A percentile compares a stretch with the other conserved stretches of the same genome.
Conservation (phyloP, 1,140 invertebrate genomes). For the Lordiphosa mommai region DNA sequence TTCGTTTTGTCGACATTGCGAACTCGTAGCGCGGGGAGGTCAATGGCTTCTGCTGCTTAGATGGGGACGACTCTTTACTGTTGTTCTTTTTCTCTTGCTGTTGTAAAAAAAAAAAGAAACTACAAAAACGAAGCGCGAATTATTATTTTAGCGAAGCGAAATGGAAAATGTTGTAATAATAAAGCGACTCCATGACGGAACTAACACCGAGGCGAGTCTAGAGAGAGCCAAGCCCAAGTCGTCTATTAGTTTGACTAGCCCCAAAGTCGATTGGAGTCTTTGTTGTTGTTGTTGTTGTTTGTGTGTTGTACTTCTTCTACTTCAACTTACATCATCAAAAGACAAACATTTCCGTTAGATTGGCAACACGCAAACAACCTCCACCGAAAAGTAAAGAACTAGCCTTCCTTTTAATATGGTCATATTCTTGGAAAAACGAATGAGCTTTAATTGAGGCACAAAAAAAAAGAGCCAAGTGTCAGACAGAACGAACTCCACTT, state of each 20-base stretch:
- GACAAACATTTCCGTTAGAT: constrained; percentile 48
- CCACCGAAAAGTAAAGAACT: not conserved
- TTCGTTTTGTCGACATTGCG: constrained; percentile 11
- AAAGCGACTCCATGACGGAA: constrained; percentile 55
- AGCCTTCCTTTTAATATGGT: constrained; percentile 3
- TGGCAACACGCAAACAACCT: constrained; percentile 38
- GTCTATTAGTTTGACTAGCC: too few species aligned
- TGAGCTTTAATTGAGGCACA: not conserved
- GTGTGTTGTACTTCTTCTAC: not conserved
- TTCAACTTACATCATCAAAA: constrained; percentile 18
- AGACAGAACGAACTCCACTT: not conserved
- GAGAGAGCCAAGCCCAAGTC: constrained; percentile 1
- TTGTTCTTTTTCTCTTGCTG: constrained; percentile 12
- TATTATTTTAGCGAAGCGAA: constrained; percentile 73
- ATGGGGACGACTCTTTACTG: constrained; percentile 21
- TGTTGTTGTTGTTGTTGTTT: not conserved
- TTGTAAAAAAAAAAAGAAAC: too few species aligned
- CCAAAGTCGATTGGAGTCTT: not conserved
- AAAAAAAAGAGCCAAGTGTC: too few species aligned
- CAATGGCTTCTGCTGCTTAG: constrained; percentile 29
- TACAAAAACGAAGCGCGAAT: constrained; percentile 71
- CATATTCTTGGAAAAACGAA: constrained; percentile 3
- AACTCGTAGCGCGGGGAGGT: constrained; percentile 21
- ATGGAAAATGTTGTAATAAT: constrained; percentile 74
- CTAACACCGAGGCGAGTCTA: constrained; percentile 14